Percentiles rank a stretch among this genome's conserved stretches.
Evolutionary conservation across 1,140 invertebrate species (phyloP).

Genomic region (Plectrocnemia conspersa): DNA sequence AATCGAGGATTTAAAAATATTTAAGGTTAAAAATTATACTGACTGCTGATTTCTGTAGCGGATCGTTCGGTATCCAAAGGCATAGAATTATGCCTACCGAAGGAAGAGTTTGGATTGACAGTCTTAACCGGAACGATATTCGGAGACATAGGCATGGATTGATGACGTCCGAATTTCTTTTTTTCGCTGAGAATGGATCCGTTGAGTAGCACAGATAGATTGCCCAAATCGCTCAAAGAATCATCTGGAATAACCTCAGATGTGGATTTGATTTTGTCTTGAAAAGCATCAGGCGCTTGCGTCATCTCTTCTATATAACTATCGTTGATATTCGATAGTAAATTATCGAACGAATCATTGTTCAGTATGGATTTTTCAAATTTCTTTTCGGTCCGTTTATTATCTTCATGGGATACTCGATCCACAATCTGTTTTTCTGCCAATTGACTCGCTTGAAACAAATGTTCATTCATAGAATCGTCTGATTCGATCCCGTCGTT

Average conservation of each 20-base stretch:
- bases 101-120: constrained; percentile 42
- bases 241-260: constrained; percentile 29
- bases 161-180: constrained; percentile 42
- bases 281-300: constrained; percentile 39
- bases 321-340: constrained; percentile 48
- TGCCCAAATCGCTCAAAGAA: constrained; percentile 14
- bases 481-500: constrained; percentile 46
- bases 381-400: constrained; percentile 30
- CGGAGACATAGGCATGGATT: constrained; percentile 48
- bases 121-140: constrained; percentile 37
- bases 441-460: constrained; percentile 47
- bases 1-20: neutral
- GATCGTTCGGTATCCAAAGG: constrained; percentile 40
- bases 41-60: neutral
- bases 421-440: constrained; percentile 38
- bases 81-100: constrained; percentile 47
- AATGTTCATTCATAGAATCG: constrained; percentile 50
- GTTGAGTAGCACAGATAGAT: neutral
- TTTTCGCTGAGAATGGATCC: constrained; percentile 13
- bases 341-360: constrained; percentile 51
- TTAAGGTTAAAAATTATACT: neutral
- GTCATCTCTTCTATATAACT: constrained; percentile 45
- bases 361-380: constrained; percentile 15
- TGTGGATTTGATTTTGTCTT: constrained; percentile 30
- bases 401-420: constrained; percentile 32